Conservation (phyloP, 2,113 vertebrate genomes). For the Holacanthus passer region DNA sequence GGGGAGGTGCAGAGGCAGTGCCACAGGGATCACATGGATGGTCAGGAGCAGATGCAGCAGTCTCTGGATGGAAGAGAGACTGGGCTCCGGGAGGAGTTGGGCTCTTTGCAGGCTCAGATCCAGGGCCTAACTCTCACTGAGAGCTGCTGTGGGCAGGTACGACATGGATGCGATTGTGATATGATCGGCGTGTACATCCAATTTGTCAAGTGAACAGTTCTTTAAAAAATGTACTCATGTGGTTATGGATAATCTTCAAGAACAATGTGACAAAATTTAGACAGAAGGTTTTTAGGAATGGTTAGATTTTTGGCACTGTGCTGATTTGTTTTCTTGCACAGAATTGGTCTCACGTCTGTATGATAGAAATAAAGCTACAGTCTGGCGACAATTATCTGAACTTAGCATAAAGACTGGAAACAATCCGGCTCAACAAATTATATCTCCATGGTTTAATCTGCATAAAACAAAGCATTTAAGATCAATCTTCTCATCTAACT, state of each 20-base stretch:
- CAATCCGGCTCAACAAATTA: no score
- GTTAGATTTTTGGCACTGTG: neutral
- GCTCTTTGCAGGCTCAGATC: conserved; percentile 91
- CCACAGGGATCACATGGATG: conserved; percentile 89
- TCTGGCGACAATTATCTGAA: neutral
- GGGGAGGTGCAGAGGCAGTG: conserved; percentile 91
- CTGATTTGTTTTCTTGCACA: neutral
- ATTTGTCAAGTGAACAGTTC: neutral
- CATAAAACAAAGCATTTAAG: neutral
- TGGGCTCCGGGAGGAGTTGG: conserved; percentile 91
- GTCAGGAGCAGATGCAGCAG: conserved; percentile 90
- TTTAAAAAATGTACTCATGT: neutral
- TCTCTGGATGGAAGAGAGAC: conserved; percentile 92
- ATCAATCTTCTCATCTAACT: neutral
- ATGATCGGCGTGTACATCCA: neutral
- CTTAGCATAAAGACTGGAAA: neutral
- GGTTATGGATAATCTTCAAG: neutral
- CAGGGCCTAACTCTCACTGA: conserved; percentile 91
- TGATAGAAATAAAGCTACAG: no score
- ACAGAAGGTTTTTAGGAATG: neutral
- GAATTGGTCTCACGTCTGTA: neutral
- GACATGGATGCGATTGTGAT: neutral
- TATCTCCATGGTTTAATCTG: neutral
- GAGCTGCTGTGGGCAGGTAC: conserved; percentile 90
- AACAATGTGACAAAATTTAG: neutral